Percentiles rank a stretch among this genome's conserved stretches.
Evolutionary conservation across 2,113 vertebrate species (phyloP).

Genomic region (Odocoileus virginianus): DNA sequence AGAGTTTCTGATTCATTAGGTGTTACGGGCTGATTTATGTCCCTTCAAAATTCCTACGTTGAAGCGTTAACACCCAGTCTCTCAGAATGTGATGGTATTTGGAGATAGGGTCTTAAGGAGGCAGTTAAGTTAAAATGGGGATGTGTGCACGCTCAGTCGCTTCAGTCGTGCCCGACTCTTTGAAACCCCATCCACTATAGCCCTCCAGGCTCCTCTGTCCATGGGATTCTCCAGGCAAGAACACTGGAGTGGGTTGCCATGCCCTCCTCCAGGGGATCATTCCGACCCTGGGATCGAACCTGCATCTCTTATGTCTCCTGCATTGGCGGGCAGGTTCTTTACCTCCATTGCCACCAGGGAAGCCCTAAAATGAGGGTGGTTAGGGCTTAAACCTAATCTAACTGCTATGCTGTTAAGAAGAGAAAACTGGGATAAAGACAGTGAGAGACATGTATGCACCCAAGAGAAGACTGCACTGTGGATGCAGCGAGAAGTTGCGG

Average conservation of each 20-base stretch:
- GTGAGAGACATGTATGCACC: fast-evolving
- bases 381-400: not conserved
- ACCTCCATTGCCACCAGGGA: not conserved
- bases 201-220: not conserved
- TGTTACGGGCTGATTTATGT: not conserved
- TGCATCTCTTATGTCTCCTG: not conserved
- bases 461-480: fast-evolving
- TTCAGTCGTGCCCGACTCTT: not conserved
- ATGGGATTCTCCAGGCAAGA: not conserved
- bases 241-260: not conserved
- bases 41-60: not conserved
- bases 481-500: fast-evolving
- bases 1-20: not conserved
- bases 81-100: not conserved
- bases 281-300: not conserved
- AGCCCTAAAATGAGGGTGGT: not conserved
- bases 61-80: not conserved
- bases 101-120: not conserved
- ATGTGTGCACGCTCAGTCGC: not conserved
- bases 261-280: not conserved
- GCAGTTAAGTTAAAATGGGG: not conserved
- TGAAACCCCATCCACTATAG: not conserved
- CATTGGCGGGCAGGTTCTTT: not conserved
- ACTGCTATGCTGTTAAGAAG: not conserved
- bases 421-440: not conserved